A percentile compares a stretch with the other conserved stretches of the same genome.
phyloP scores from a whole-genome alignment of 2,888 invertebrate species.

The Conchocele bisecta region DNA sequence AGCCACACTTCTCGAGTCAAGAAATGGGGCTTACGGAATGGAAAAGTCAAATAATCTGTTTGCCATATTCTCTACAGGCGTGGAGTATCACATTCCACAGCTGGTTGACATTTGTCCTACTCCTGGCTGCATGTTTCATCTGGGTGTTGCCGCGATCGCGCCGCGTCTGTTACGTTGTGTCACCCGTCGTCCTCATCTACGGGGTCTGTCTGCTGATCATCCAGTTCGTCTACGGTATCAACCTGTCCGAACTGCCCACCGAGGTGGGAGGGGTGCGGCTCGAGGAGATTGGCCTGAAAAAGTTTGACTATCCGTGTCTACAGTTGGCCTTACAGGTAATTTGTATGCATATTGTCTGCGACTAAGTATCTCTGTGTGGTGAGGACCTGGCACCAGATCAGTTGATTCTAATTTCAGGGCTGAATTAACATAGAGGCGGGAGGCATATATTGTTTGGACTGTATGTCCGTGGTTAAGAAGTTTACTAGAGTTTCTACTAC shows the following conservation, averaged over 20 bases:
- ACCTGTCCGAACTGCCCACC: conserved; percentile 90
- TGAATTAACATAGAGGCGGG: no score
- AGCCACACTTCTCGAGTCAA: no score
- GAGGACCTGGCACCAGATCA: no score
- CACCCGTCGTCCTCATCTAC: conserved; percentile 94
- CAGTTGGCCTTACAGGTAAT: conserved; percentile 86
- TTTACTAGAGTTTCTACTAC: no score
- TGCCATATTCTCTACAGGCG: conserved; percentile 88
- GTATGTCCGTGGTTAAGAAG: no score
- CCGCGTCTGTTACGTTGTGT: conserved; percentile 94
- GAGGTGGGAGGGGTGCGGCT: conserved; percentile 66
- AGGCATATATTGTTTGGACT: no score
- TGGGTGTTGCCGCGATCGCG: conserved; percentile 99
- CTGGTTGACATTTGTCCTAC: conserved; percentile 97
- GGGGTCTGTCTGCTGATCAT: conserved; percentile 93
- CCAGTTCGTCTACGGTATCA: conserved; percentile 92
- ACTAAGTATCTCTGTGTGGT: no score
- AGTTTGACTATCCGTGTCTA: conserved; percentile 82
- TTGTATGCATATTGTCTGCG: no score
- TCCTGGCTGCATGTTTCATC: conserved; percentile 96
- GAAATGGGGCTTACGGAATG: no score
- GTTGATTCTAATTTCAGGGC: no score
- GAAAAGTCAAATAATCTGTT: no score
- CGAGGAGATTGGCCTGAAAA: conserved; percentile 83
- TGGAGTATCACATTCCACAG: conserved; percentile 99